Evolutionary conservation across 2,797 vertebrate species (phyloP).

Genomic region (Antennarius maculatus): DNA sequence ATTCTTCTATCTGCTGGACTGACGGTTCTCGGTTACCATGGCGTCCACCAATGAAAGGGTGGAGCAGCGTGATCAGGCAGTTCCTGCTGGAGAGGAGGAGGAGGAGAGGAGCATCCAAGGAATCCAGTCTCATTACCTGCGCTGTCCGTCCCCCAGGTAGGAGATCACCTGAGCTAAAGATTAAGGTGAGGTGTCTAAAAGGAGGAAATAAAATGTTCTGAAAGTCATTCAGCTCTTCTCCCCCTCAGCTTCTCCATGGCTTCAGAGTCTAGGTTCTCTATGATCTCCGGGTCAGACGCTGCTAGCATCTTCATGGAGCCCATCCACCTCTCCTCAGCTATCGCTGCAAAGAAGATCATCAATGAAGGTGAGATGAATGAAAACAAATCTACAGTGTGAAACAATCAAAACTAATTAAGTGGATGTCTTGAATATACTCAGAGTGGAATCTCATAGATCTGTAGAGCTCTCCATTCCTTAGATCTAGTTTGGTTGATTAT

Average conservation of each 20-base stretch:
- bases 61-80: constrained; percentile 71
- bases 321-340: constrained; percentile 92
- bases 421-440: no score
- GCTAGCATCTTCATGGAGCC: constrained; percentile 98
- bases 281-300: constrained; percentile 88
- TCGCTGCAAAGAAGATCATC: constrained; percentile 95
- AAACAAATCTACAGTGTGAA: no score
- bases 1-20: not conserved
- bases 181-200: no score
- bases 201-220: no score
- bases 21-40: constrained; percentile 63
- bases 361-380: constrained; percentile 85
- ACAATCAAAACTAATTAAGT: no score
- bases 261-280: constrained; percentile 86
- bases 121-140: constrained; percentile 90
- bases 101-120: constrained; percentile 77
- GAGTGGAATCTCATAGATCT: not conserved
- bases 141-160: constrained; percentile 91
- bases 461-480: not conserved
- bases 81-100: constrained; percentile 74
- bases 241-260: constrained; percentile 69
- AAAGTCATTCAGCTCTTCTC: no score
- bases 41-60: constrained; percentile 58
- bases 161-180: not conserved
- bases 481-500: constrained; percentile 11